phyloP scores from a whole-genome alignment of 2,113 vertebrate species.

The Chrysochloris asiatica region DNA sequence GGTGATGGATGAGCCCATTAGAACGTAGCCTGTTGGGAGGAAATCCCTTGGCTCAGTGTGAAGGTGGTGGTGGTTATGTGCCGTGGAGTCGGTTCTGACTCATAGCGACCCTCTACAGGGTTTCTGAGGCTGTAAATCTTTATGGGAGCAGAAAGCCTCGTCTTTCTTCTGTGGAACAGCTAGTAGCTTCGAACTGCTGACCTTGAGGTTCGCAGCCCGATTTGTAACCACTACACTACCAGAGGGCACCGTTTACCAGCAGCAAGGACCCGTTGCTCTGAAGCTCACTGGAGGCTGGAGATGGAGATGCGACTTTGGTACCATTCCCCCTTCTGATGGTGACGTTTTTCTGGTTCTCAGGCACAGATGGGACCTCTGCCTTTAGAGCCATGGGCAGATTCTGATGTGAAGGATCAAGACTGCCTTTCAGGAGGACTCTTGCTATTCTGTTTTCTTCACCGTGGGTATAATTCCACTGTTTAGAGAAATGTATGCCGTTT shows the following conservation, averaged over 20 bases:
- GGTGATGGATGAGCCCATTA: not conserved
- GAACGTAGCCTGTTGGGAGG: not conserved
- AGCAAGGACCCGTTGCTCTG: not conserved
- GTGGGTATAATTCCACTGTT: not conserved
- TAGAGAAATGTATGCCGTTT: constrained; percentile 14
- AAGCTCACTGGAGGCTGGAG: not conserved
- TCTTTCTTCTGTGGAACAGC: too few relatives aligned
- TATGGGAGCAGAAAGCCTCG: too few relatives aligned
- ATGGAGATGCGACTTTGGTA: not conserved
- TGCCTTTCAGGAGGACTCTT: constrained; percentile 9
- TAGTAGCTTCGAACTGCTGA: too few relatives aligned
- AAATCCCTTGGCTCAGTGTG: not conserved
- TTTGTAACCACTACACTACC: too few relatives aligned
- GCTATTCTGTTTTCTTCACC: not conserved
- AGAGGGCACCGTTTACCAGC: too few relatives aligned
- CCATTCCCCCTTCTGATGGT: not conserved
- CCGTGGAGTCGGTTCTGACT: too few relatives aligned
- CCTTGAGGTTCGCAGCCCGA: too few relatives aligned
- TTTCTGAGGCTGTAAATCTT: too few relatives aligned
- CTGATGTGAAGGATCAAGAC: not conserved
- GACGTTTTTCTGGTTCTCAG: not conserved
- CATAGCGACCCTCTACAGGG: too few relatives aligned
- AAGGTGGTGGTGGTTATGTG: too few relatives aligned
- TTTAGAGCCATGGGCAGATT: not conserved
- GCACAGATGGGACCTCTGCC: not conserved